Conservation (phyloP, 2,797 vertebrate species). For the Lycodopsis pacificus region DNA sequence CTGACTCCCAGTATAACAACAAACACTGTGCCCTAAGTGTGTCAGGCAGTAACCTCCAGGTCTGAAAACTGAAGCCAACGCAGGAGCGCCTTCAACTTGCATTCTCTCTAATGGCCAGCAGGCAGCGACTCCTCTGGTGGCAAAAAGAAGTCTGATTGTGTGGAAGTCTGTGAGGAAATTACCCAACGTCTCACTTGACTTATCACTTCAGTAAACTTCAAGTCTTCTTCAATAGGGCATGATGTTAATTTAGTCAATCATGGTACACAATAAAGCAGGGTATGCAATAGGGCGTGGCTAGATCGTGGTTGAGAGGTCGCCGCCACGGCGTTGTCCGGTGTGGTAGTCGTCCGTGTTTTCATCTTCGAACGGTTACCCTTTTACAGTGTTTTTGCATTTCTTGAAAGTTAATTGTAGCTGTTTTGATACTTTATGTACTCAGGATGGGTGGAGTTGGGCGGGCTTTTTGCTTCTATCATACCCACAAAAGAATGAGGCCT, state of each 20-base stretch:
- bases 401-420: too few species aligned
- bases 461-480: constrained; percentile 52
- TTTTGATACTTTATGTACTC: constrained; percentile 7
- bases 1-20: constrained; percentile 31
- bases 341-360: too few species aligned
- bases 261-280: background rate
- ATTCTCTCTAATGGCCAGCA: background rate
- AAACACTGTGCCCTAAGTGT: constrained; percentile 3
- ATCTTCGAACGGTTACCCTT: too few species aligned
- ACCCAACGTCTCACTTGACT: background rate
- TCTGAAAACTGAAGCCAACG: background rate
- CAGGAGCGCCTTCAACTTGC: background rate
- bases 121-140: background rate
- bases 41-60: background rate
- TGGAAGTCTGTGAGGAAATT: background rate
- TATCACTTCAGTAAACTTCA: background rate
- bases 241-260: background rate
- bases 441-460: constrained; percentile 70
- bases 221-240: background rate
- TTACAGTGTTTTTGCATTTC: too few species aligned
- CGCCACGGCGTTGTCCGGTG: too few species aligned
- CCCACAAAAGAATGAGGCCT: constrained; percentile 23
- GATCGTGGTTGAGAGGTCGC: background rate
- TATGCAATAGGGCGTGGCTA: background rate
- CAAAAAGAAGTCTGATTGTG: background rate